Evolutionary conservation across 1,140 invertebrate genomes (phyloP).

Genomic region (Drosophila burlai): DNA sequence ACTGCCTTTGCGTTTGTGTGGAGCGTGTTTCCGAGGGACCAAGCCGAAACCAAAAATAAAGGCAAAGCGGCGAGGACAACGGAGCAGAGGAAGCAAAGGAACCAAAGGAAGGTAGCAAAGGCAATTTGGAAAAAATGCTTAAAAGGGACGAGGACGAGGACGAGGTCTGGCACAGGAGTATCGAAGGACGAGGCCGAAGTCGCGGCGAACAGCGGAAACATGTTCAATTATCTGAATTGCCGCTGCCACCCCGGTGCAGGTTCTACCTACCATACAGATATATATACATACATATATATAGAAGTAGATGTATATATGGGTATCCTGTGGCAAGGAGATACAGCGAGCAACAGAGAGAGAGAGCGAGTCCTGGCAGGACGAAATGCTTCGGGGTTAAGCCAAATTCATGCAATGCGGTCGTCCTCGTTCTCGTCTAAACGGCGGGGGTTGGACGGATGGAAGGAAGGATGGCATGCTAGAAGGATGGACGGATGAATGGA

Average conservation of each 20-base stretch:
- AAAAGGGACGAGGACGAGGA: conserved; percentile 54
- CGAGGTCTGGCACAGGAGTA: conserved; percentile 12
- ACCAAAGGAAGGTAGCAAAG: conserved; percentile 35
- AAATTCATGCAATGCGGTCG: conserved; percentile 66
- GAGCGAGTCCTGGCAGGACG: conserved; percentile 23
- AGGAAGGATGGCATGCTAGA: background rate
- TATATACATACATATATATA: conserved; percentile 4
- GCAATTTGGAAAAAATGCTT: conserved; percentile 71
- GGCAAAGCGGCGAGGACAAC: conserved; percentile 17
- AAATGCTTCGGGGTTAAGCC: conserved; percentile 58
- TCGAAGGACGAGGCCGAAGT: conserved; percentile 42
- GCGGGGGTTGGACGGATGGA: conserved; percentile 10
- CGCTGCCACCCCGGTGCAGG: conserved; percentile 55
- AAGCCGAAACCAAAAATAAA: conserved; percentile 44
- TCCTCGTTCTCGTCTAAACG: conserved; percentile 27
- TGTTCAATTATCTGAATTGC: conserved; percentile 76
- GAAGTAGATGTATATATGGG: conserved; percentile 8
- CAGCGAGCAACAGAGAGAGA: conserved; percentile 27
- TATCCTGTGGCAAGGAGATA: conserved; percentile 2
- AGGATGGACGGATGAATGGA: conserved; percentile 19
- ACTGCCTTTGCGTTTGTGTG: conserved; percentile 10
- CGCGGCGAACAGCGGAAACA: conserved; percentile 62
- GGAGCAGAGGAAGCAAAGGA: background rate
- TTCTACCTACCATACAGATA: background rate
- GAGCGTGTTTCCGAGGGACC: conserved; percentile 41